These are phyloP conservation scores for Chrysoperla carnea DNA, from an alignment of 1,140 invertebrate genomes.

Conservation along the genomic window DNA sequence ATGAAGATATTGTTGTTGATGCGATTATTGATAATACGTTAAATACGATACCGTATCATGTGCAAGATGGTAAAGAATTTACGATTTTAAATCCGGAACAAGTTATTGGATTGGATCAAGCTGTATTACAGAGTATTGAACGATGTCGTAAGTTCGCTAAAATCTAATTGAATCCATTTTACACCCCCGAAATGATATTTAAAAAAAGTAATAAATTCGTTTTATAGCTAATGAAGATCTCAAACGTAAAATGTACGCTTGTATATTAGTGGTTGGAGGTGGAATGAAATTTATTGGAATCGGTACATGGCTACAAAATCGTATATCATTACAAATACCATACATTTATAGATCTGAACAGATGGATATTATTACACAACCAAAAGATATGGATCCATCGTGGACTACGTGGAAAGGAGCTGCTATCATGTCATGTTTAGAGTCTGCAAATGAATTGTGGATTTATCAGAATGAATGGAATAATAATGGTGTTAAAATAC, in stretches of 20 bases:
- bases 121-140: constrained; percentile 81
- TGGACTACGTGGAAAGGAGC: constrained; percentile 89
- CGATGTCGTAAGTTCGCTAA: constrained; percentile 60
- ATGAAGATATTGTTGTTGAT: constrained; percentile 69
- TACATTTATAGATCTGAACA: constrained; percentile 59
- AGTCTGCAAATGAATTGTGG: constrained; percentile 88
- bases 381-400: constrained; percentile 79
- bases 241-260: constrained; percentile 88
- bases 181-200: no score
- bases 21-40: constrained; percentile 39
- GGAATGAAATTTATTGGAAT: constrained; percentile 78
- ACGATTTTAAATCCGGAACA: constrained; percentile 47
- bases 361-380: constrained; percentile 62
- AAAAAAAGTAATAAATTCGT: neutral
- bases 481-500: constrained; percentile 62
- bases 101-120: constrained; percentile 74
- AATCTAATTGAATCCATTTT: no score
- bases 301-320: constrained; percentile 74
- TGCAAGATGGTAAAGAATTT: constrained; percentile 35
- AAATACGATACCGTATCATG: constrained; percentile 15
- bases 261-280: constrained; percentile 80
- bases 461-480: constrained; percentile 75
- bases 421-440: constrained; percentile 77
- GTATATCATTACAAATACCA: constrained; percentile 68
- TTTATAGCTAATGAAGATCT: constrained; percentile 57